A percentile compares a stretch with the other conserved stretches of the same genome.
Evolutionary conservation across 2,888 invertebrate genomes (phyloP).

Genomic region (Heliconius erato): DNA sequence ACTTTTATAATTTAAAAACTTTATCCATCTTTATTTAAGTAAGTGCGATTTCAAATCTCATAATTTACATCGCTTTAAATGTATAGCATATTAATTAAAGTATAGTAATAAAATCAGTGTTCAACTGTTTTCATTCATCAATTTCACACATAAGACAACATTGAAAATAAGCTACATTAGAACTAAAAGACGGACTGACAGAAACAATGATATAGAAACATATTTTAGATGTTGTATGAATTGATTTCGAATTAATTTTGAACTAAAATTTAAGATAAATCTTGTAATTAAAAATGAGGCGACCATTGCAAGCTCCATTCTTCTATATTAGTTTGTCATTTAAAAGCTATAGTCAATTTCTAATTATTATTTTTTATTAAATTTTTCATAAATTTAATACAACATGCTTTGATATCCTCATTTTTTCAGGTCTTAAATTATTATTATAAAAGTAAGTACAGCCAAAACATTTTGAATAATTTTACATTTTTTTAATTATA

Average conservation of each 20-base stretch:
- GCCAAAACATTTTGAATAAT: slow-evolving; percentile 11
- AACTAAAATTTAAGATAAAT: not conserved
- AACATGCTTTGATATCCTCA: not conserved
- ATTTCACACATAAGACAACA: not conserved
- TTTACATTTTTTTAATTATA: not conserved
- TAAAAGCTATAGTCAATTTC: too few species aligned
- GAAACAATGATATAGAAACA: not conserved
- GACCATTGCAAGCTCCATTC: not conserved
- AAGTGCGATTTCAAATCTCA: not conserved
- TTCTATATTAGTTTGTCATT: too few species aligned
- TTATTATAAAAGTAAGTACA: slow-evolving; percentile 38
- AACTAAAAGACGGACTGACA: not conserved
- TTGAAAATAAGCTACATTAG: not conserved
- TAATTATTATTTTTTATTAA: too few species aligned
- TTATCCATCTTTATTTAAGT: not conserved
- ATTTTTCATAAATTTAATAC: not conserved
- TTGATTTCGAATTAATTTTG: not conserved
- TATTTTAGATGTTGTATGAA: not conserved
- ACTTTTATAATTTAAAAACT: too few species aligned
- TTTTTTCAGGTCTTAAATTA: not conserved
- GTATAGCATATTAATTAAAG: not conserved
- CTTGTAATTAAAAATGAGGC: not conserved
- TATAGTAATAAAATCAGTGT: not conserved
- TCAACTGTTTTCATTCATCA: not conserved
- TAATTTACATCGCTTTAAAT: not conserved